phyloP scores from a whole-genome alignment of 2,888 invertebrate genomes.

The Amblyjoppa proteus region DNA sequence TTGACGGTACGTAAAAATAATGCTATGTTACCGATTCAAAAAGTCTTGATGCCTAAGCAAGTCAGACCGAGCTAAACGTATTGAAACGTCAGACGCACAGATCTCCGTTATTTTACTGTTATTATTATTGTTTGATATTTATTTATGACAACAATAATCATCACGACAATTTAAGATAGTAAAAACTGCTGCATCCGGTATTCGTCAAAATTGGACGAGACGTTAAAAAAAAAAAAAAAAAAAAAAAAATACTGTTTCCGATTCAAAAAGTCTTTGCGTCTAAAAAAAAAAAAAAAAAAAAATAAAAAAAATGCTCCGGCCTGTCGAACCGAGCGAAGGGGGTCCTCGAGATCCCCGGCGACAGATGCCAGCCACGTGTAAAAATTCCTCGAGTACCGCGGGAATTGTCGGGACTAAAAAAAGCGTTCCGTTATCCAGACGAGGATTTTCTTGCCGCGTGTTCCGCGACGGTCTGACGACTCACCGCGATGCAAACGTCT shows the following conservation, averaged over 20 bases:
- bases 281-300: neutral
- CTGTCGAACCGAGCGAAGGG: slow-evolving; percentile 1
- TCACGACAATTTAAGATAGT: neutral
- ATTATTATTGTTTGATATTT: too few species aligned
- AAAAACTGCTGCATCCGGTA: neutral
- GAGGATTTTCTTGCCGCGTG: neutral
- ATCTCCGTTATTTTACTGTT: neutral
- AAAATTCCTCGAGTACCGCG: slow-evolving; percentile 46
- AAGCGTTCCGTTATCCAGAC: neutral
- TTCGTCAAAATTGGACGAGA: neutral
- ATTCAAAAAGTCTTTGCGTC: neutral
- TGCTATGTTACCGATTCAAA: neutral
- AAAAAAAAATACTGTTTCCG: neutral
- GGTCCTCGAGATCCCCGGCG: slow-evolving; percentile 7
- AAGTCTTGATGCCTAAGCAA: neutral
- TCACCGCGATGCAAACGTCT: slow-evolving; percentile 14
- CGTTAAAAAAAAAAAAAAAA: neutral
- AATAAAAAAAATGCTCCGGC: slow-evolving; percentile 17
- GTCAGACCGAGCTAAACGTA: neutral
- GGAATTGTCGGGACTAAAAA: neutral
- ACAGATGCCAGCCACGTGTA: slow-evolving; percentile 64
- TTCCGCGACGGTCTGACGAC: neutral
- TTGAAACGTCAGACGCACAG: neutral
- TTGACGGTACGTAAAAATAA: neutral
- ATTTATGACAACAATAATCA: too few species aligned